A percentile compares a stretch with the other conserved stretches of the same genome.
phyloP scores from a whole-genome alignment of 2,113 vertebrate species.

The Irena cyanogastra region DNA sequence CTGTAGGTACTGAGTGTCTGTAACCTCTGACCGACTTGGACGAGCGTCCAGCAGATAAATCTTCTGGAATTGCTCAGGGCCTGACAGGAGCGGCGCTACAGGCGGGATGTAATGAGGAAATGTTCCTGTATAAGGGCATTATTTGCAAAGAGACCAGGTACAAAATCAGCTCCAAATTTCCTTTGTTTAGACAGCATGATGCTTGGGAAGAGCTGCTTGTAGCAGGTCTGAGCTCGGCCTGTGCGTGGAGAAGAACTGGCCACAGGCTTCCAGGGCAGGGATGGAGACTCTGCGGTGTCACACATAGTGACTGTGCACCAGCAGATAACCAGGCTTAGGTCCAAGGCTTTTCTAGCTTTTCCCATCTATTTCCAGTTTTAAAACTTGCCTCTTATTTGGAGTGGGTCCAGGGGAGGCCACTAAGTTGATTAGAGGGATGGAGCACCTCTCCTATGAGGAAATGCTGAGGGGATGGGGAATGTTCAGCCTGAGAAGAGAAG shows the following conservation, averaged over 20 bases:
- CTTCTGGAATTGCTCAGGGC: not conserved
- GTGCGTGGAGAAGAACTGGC: not conserved
- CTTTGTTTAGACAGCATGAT: not conserved
- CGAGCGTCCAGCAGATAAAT: not conserved
- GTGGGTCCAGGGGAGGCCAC: not conserved
- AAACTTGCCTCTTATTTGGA: not conserved
- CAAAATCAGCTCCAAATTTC: not conserved
- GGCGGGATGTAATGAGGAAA: slow-evolving; percentile 32
- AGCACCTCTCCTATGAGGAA: not conserved
- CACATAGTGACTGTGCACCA: not conserved
- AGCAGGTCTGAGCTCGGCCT: not conserved
- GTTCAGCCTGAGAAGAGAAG: not conserved
- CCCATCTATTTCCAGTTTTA: not conserved
- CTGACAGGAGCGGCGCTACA: not conserved
- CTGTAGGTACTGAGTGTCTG: not conserved
- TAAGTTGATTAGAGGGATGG: not conserved
- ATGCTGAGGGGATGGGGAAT: not conserved
- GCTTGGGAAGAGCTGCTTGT: not conserved
- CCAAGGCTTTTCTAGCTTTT: not conserved
- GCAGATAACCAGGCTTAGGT: not conserved
- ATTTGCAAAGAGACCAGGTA: slow-evolving; percentile 7
- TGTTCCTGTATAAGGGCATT: not conserved
- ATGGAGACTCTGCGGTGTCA: not conserved
- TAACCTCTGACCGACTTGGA: slow-evolving; percentile 21
- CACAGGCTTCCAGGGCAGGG: not conserved